Evolutionary conservation across 2,797 vertebrate species (phyloP).

Genomic region (Coreius guichenoti): DNA sequence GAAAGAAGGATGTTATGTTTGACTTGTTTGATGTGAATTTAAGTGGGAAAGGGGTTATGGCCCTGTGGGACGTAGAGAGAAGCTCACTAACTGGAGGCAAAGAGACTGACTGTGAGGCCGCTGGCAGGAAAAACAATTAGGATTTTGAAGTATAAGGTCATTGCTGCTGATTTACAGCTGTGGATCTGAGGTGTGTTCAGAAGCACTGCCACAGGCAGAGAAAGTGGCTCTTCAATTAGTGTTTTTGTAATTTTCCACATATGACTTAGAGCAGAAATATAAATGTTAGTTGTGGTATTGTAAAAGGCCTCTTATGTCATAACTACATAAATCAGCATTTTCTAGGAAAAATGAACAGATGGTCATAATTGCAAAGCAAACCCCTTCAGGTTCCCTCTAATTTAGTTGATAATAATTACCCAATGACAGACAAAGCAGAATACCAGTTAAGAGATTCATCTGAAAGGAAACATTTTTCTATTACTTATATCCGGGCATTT

Average conservation of each 20-base stretch:
- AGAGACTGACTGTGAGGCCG: conserved; percentile 33
- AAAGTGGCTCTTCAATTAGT: conserved; percentile 32
- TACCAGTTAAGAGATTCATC: too few species aligned
- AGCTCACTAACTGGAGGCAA: conserved; percentile 52
- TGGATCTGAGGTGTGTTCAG: conserved; percentile 16
- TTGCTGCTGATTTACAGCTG: conserved; percentile 54
- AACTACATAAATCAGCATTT: not conserved
- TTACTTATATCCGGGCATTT: too few species aligned
- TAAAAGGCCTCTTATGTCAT: not conserved
- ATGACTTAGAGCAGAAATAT: conserved; percentile 28
- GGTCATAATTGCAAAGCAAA: not conserved
- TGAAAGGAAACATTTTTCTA: too few species aligned
- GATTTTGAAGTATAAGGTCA: conserved; percentile 55
- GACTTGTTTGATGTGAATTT: conserved; percentile 41
- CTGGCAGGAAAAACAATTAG: conserved; percentile 58
- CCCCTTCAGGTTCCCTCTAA: not conserved
- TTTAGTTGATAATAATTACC: too few species aligned
- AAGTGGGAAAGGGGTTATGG: conserved; percentile 47
- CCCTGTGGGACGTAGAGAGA: conserved; percentile 31
- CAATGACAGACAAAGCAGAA: too few species aligned
- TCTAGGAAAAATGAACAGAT: not conserved
- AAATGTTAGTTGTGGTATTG: not conserved
- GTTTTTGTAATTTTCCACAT: conserved; percentile 29
- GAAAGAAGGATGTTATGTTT: conserved; percentile 13
- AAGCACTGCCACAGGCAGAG: conserved; percentile 19